These are phyloP conservation scores for Nansenia antarctica DNA, from an alignment of 2,113 vertebrate species.

Conservation along the genomic window DNA sequence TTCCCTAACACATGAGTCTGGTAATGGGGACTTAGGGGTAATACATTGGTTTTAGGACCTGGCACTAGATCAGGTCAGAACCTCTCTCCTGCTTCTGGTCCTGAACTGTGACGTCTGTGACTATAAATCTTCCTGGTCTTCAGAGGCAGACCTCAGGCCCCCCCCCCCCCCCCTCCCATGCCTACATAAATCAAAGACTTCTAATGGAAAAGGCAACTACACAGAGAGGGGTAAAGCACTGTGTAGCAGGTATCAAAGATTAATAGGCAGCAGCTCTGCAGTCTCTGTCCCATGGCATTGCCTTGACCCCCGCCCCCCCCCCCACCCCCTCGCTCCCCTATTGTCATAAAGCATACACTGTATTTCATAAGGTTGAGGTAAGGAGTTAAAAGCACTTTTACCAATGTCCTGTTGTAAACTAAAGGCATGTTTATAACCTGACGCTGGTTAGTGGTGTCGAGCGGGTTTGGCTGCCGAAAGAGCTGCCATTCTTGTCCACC, in stretches of 20 bases:
- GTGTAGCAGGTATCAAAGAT: slow-evolving; percentile 50
- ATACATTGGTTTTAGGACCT: not conserved
- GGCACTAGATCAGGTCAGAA: not conserved
- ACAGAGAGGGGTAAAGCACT: slow-evolving; percentile 33
- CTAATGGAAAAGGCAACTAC: slow-evolving; percentile 48
- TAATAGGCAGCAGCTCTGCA: slow-evolving; percentile 28
- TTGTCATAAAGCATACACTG: not conserved
- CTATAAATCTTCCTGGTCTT: slow-evolving; percentile 25
- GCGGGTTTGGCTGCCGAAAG: not conserved
- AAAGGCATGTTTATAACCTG: not conserved
- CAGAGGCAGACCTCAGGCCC: slow-evolving; percentile 4
- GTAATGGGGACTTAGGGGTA: not conserved
- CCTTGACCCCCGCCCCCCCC: slow-evolving; percentile 29
- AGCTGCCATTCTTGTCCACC: not conserved
- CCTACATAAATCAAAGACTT: slow-evolving; percentile 41
- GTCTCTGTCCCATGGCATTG: slow-evolving; percentile 27
- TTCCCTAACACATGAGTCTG: too few species aligned
- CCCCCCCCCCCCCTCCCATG: not conserved
- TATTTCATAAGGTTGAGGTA: not conserved
- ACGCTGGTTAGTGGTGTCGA: not conserved
- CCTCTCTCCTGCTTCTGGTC: not conserved
- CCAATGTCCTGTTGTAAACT: not conserved
- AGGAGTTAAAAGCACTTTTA: not conserved
- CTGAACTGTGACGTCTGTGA: slow-evolving; percentile 16
- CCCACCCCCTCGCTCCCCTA: slow-evolving; percentile 1